Percentiles rank a stretch among this genome's conserved stretches.
Conservation (phyloP, 2,888 invertebrate species). For the Galeopsomyia nigrocyanea region DNA sequence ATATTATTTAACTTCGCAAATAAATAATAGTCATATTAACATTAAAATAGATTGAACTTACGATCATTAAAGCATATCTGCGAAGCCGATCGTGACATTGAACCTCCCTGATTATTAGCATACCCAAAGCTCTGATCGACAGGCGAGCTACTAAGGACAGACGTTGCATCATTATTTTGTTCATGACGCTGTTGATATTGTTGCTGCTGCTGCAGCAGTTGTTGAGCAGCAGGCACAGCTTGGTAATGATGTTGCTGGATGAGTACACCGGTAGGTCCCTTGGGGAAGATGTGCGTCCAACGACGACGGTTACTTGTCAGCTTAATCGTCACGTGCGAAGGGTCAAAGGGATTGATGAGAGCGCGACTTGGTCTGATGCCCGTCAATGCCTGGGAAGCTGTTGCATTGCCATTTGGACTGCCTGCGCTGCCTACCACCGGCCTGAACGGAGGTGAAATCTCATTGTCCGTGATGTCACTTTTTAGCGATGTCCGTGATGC, state of each 20-base stretch:
- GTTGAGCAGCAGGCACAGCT: conserved; percentile 77
- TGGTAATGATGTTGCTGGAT: conserved; percentile 96
- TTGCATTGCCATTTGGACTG: conserved; percentile 62
- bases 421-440: conserved; percentile 74
- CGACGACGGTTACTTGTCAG: conserved; percentile 93
- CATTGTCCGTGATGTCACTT: conserved; percentile 68
- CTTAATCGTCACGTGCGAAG: conserved; percentile 96
- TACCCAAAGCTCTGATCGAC: conserved; percentile 53
- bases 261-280: conserved; percentile 89
- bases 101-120: conserved; percentile 5
- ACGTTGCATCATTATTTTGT: conserved; percentile 59
- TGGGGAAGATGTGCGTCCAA: conserved; percentile 99
- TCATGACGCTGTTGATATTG: conserved; percentile 51
- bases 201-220: background rate
- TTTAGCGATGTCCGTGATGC: conserved; percentile 59
- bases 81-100: conserved; percentile 64
- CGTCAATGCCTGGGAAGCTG: conserved; percentile 11
- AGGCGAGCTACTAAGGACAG: conserved; percentile 63
- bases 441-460: conserved; percentile 72
- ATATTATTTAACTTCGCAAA: too few relatives aligned
- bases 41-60: conserved; percentile 60
- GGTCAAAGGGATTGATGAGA: conserved; percentile 97
- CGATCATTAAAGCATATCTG: conserved; percentile 71
- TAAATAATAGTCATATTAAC: too few relatives aligned
- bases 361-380: conserved; percentile 80